These are phyloP conservation scores for Drosophila demipolita DNA, from an alignment of 2,888 invertebrate genomes.

Conservation along the genomic window DNA sequence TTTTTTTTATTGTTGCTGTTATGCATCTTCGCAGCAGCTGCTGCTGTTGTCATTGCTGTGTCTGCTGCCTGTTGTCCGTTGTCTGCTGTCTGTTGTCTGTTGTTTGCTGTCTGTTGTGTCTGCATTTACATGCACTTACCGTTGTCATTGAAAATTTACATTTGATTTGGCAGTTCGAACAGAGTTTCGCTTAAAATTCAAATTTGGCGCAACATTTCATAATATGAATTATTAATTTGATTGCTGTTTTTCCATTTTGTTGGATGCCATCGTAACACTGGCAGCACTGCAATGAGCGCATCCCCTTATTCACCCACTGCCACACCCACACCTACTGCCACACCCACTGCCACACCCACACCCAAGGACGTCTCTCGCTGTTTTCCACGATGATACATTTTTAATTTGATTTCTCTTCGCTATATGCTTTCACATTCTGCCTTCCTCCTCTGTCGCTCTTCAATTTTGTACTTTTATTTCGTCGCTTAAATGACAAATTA, in stretches of 20 bases:
- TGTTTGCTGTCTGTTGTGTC: constrained; percentile 25
- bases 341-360: not conserved
- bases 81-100: constrained; percentile 9
- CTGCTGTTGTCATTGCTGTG: constrained; percentile 11
- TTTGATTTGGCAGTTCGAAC: constrained; percentile 50
- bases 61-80: constrained; percentile 14
- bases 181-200: constrained; percentile 19
- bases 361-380: constrained; percentile 12
- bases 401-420: constrained; percentile 73
- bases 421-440: constrained; percentile 33
- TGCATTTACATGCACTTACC: constrained; percentile 81
- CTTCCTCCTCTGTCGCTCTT: not conserved
- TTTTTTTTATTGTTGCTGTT: constrained; percentile 1
- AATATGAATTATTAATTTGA: constrained; percentile 79
- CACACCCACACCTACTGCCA: not conserved
- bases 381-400: constrained; percentile 73
- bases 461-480: not conserved
- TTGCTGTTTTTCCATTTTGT: constrained; percentile 49
- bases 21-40: constrained; percentile 3
- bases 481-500: constrained; percentile 74
- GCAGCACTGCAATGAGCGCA: not conserved
- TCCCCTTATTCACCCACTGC: too few relatives aligned
- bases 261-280: constrained; percentile 18
- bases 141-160: constrained; percentile 79
- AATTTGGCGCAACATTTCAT: constrained; percentile 56